Evolutionary conservation across 2,113 vertebrate species (phyloP), one percentile per base, ranked within the genome.

Genomic region (Pterocles gutturalis): DNA sequence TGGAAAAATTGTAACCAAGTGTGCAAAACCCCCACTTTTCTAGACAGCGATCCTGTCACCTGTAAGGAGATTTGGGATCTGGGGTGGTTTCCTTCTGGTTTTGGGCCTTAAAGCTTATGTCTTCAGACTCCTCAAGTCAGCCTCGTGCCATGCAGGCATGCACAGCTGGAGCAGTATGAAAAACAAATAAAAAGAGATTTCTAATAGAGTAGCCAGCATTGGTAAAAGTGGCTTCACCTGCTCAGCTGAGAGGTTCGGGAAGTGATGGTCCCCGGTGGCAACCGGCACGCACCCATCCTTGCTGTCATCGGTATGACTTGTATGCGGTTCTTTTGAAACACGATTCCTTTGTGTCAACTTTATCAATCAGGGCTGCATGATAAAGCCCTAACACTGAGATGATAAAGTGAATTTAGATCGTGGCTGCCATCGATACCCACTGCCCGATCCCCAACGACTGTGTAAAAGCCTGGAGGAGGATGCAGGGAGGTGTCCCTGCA

Each of bases 41-140:
- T 69, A 70, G 48, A 64, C 58, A 95, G 46, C 0, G 1, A 16
- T 92, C 48, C 29, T 89, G 55, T 89, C 80, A 90, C 72, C 53
- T 83, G 71, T 54, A 83, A 76, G 64, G 66, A 67, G 13, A 75
- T 81, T 83, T 83, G 67, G 76, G 55, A 72, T 79, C 83, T 65
- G 26, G 22, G 53, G 38, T 83, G 45, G 25, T 81, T 93, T 85
- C 28, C 46, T 97, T 94, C 72, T 92, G 72, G 38, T 87, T 96
- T 95, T 84, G 65, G 91, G 51, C 80, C 64, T 91, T 81, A 83
- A 83, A 75, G 49, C 71, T 86, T 54, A 41, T 57, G 54, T 90
- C 92, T 96, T 93, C 60, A 66, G 22, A 54, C 58, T 73, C 49
- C 48, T 93, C 51, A 64, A 79, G 71, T 77, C 76, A 96, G 58